phyloP scores from a whole-genome alignment of 2,797 vertebrate species.

The Alosa sapidissima region DNA sequence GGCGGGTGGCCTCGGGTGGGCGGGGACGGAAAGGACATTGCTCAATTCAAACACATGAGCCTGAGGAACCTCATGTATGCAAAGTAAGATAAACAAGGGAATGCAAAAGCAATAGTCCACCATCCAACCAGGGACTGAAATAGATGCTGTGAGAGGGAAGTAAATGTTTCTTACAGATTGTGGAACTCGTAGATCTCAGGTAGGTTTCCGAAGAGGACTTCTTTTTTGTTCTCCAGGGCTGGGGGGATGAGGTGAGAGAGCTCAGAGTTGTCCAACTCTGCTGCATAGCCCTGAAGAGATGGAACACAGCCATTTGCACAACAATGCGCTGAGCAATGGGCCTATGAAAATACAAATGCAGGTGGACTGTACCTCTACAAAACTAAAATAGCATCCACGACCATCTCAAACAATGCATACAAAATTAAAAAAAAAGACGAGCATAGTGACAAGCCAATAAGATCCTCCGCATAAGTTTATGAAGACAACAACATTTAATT shows the following conservation, averaged over 20 bases:
- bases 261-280: constrained; percentile 86
- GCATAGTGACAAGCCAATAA: neutral
- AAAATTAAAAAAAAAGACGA: neutral
- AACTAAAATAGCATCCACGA: neutral
- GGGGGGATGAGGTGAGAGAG: constrained; percentile 86
- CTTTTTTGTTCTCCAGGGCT: constrained; percentile 85
- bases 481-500: neutral
- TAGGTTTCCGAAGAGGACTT: constrained; percentile 92
- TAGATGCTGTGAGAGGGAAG: neutral
- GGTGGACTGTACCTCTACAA: neutral
- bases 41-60: neutral
- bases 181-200: constrained; percentile 92
- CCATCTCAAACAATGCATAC: neutral
- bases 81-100: neutral
- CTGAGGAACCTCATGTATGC: too few species aligned
- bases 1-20: neutral
- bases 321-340: neutral
- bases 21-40: neutral
- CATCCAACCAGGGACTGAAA: neutral
- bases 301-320: neutral
- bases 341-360: neutral
- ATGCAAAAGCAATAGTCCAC: neutral
- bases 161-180: constrained; percentile 76
- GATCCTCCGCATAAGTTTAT: neutral
- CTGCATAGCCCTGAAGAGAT: constrained; percentile 83